Conservation (phyloP, 2,797 vertebrate species). For the Paratrypauchen microcephalus region DNA sequence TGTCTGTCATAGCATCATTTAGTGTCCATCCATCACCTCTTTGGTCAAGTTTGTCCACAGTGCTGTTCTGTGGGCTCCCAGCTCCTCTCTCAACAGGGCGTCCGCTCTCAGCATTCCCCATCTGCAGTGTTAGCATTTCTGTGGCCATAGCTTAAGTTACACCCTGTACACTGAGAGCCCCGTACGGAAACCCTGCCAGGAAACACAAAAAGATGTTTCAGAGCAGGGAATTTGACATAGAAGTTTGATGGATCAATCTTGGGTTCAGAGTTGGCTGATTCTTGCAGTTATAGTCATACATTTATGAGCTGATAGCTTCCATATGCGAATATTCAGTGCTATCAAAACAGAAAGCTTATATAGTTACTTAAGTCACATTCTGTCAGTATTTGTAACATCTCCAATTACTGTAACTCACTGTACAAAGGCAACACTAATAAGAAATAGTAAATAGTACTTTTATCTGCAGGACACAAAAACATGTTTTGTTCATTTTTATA, state of each 20-base stretch:
- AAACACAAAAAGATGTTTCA: slow-evolving; percentile 63
- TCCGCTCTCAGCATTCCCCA: slow-evolving; percentile 30
- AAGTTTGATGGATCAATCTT: slow-evolving; percentile 62
- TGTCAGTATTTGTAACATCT: not conserved
- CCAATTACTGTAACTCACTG: no score
- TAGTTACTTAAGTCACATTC: not conserved
- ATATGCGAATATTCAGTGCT: slow-evolving; percentile 64
- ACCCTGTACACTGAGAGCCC: slow-evolving; percentile 18
- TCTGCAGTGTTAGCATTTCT: slow-evolving; percentile 41
- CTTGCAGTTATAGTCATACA: slow-evolving; percentile 47
- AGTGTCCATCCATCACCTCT: slow-evolving; percentile 25
- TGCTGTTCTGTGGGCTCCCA: slow-evolving; percentile 37
- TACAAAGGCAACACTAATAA: no score
- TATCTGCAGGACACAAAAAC: no score
- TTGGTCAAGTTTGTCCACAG: not conserved
- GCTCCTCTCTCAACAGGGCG: slow-evolving; percentile 46
- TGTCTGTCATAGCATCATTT: slow-evolving; percentile 1
- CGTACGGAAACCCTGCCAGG: slow-evolving; percentile 43
- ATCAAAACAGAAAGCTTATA: slow-evolving; percentile 39
- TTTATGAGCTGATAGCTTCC: slow-evolving; percentile 62
- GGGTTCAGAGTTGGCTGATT: slow-evolving; percentile 48
- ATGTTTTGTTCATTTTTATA: no score
- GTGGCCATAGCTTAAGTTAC: slow-evolving; percentile 51
- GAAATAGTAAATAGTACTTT: no score
- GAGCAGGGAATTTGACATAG: slow-evolving; percentile 46